phyloP scores from a whole-genome alignment of 2,113 vertebrate genomes.

The rat (Rattus norvegicus) region DNA sequence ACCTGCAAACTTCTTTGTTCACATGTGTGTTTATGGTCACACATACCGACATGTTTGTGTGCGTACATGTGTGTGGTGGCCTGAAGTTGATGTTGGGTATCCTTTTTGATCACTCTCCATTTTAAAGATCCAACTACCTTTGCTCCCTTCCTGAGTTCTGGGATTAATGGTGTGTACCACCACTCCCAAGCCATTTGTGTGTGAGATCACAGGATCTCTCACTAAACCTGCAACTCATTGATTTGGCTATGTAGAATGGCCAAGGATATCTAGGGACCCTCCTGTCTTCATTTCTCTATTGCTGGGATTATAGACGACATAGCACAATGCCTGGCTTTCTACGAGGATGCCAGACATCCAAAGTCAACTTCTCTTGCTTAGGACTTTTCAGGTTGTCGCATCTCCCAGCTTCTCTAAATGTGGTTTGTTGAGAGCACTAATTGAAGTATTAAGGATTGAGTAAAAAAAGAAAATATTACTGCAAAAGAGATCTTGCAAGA shows the following conservation, averaged over 20 bases:
- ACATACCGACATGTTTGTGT: not conserved
- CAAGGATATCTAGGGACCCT: not conserved
- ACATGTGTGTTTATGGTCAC: not conserved
- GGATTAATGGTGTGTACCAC: no score
- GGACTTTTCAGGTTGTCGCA: not conserved
- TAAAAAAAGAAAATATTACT: constrained; percentile 85
- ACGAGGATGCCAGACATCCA: not conserved
- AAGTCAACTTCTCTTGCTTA: not conserved
- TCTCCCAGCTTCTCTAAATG: not conserved
- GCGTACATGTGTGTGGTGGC: not conserved
- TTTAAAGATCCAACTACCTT: not conserved
- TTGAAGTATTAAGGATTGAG: not conserved
- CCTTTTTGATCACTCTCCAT: not conserved
- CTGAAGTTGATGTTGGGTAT: not conserved
- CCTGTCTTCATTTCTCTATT: no score
- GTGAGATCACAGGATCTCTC: not conserved
- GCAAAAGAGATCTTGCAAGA: constrained; percentile 93
- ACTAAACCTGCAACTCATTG: not conserved
- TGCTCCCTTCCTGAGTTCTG: no score
- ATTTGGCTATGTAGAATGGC: not conserved
- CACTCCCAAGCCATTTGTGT: no score
- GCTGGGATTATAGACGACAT: not conserved
- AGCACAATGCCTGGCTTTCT: not conserved
- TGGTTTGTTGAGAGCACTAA: not conserved
- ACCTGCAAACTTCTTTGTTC: not conserved